These are phyloP conservation scores for Andrena trimmerana DNA, from an alignment of 2,888 invertebrate species.

Conservation along the genomic window DNA sequence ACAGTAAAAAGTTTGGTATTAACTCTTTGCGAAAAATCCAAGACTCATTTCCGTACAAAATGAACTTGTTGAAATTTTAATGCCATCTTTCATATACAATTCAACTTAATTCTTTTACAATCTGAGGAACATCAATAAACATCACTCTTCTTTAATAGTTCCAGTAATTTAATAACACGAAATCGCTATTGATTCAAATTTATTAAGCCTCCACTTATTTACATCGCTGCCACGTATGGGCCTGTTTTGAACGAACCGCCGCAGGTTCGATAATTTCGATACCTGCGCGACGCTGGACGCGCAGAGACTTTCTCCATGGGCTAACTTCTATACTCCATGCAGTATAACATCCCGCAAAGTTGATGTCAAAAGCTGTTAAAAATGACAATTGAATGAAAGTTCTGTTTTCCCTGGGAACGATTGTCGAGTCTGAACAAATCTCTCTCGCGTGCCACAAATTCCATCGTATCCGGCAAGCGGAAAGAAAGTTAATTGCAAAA, in stretches of 20 bases:
- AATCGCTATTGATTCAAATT: not conserved
- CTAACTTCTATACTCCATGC: conserved; percentile 54
- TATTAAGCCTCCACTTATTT: not conserved
- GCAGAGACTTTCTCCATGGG: conserved; percentile 66
- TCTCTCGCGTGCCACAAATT: not conserved
- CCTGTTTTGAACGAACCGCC: conserved; percentile 63
- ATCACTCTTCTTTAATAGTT: not conserved
- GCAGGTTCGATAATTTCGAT: conserved; percentile 61
- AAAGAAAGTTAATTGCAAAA: not conserved
- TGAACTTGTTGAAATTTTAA: too few relatives aligned
- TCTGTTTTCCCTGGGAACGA: not conserved
- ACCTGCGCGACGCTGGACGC: conserved; percentile 70
- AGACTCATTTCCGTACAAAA: not conserved
- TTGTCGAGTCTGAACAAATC: not conserved
- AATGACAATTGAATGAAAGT: conserved; percentile 32
- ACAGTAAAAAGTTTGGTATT: too few relatives aligned
- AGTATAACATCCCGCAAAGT: conserved; percentile 47
- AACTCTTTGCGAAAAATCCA: too few relatives aligned
- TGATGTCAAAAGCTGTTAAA: conserved; percentile 25
- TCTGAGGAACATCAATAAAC: not conserved
- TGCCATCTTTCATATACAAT: not conserved
- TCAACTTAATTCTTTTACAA: not conserved
- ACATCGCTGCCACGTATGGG: conserved; percentile 13
- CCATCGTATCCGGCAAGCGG: accelerated
- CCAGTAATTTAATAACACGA: not conserved